Percentiles rank a stretch among this genome's conserved stretches.
These are phyloP conservation scores for Smittia aterrima DNA, from an alignment of 2,888 invertebrate genomes.

Conservation along the genomic window DNA sequence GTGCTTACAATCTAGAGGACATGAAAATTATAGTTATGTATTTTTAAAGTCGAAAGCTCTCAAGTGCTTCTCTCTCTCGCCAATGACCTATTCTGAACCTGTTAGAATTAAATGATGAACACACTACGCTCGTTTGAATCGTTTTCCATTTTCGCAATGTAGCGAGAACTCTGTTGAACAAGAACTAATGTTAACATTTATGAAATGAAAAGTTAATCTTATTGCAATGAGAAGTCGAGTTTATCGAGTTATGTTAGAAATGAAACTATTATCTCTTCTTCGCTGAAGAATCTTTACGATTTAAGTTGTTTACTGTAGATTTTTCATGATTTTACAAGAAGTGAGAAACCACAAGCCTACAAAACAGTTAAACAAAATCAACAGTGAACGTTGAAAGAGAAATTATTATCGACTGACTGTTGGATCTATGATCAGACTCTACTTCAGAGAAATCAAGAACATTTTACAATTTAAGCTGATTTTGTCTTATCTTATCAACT, in stretches of 20 bases:
- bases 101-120: background rate
- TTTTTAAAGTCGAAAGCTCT: background rate
- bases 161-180: background rate
- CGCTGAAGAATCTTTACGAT: background rate
- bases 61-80: background rate
- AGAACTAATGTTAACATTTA: conserved; percentile 18
- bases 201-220: background rate
- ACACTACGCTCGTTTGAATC: background rate
- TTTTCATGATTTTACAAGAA: background rate
- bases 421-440: too few species aligned
- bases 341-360: background rate
- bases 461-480: too few species aligned
- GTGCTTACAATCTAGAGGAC: conserved; percentile 3
- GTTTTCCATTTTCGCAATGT: background rate
- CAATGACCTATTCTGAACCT: background rate
- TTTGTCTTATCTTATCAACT: too few species aligned
- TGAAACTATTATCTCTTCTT: background rate
- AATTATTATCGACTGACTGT: too few species aligned
- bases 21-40: background rate
- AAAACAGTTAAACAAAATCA: too few species aligned
- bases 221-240: background rate
- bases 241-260: background rate
- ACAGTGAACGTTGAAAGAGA: too few species aligned
- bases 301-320: conserved; percentile 5
- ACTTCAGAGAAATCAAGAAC: too few species aligned